Evolutionary conservation across 2,888 invertebrate species (phyloP), one percentile per base, ranked within the genome.

Genomic region (Salpingus planirostris): DNA sequence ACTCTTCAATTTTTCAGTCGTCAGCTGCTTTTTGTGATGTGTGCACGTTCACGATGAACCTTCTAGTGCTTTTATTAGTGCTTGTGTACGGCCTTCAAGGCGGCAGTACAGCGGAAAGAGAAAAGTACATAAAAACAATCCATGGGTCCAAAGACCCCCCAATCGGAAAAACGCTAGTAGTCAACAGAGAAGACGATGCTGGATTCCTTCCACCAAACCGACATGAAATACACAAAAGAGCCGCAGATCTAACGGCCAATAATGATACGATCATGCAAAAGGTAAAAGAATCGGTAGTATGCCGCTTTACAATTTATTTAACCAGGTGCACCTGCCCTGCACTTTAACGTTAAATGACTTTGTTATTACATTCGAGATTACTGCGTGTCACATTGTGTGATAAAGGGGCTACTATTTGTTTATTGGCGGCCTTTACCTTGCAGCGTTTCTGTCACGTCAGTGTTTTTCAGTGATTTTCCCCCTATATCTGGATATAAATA

Each of bases 41-140:
- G 11, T 15, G 31, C 32, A 26, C 36, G 10, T 26, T 21, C 21
- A 35, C 5, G 8, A 48, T 47, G 49, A 41, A 40, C 33, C 21
- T 40, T 22, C 24, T 37, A 23, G 18, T 25, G 21, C 27, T 39
- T 30, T 24, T 50, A 36, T 38, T 49, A 15, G 33, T 50, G 27
- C 39, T 50, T 36, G 38, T 36, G 22, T 33, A 40, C 6, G 47
- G 40, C 45, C 46, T 49, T 27, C 29, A 43, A 23, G 38, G 42
- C 33, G 42, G 41, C 30, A 40, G 41, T 11, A 40, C 38, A 28
- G 47, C 42, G 13, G 42, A 48, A 18, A 31, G 38, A 28, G 42
- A 46, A 21, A 36, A 43, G 33, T 40, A 41, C 21, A 31, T 41
- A 40, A 45, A 44, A 36, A 52, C 50, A 2, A 29, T 54, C 35